phyloP scores from a whole-genome alignment of 2,888 invertebrate species.

The Zootermopsis nevadensis region DNA sequence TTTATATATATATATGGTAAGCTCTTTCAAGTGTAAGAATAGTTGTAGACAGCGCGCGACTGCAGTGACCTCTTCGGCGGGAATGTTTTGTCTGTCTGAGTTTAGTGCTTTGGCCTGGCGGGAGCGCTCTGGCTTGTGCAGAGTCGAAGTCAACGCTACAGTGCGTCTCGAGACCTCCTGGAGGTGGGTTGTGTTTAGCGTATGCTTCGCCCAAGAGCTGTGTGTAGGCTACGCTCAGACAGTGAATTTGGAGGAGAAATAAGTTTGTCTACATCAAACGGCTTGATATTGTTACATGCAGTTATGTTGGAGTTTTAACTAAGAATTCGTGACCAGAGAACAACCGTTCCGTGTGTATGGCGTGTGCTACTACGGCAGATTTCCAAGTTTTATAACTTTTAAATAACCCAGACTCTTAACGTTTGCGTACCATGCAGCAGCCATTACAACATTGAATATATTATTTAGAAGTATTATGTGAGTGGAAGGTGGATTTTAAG shows the following conservation, averaged over 20 bases:
- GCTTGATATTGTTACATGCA: not conserved
- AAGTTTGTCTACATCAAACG: too few relatives aligned
- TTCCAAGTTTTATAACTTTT: not conserved
- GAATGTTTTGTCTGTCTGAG: conserved; percentile 25
- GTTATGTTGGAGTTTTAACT: not conserved
- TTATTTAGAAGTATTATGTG: conserved; percentile 15
- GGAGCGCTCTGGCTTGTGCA: conserved; percentile 12
- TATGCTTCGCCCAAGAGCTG: not conserved
- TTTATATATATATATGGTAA: too few relatives aligned
- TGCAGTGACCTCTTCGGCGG: not conserved
- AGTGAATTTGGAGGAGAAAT: too few relatives aligned
- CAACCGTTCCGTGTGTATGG: not conserved
- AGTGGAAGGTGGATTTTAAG: conserved; percentile 17
- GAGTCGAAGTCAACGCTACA: not conserved
- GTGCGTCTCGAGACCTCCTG: conserved; percentile 15
- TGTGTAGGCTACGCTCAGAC: not conserved
- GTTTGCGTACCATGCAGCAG: not conserved
- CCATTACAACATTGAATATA: conserved; percentile 4
- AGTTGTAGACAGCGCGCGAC: not conserved
- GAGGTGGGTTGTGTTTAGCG: not conserved
- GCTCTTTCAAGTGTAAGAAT: not conserved
- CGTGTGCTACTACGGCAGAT: conserved; percentile 10
- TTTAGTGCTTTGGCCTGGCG: conserved; percentile 30
- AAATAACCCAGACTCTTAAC: not conserved
- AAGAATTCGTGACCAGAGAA: not conserved